A percentile compares a stretch with the other conserved stretches of the same genome.
Conservation (phyloP, 2,113 vertebrate species). For the Willisornis vidua region DNA sequence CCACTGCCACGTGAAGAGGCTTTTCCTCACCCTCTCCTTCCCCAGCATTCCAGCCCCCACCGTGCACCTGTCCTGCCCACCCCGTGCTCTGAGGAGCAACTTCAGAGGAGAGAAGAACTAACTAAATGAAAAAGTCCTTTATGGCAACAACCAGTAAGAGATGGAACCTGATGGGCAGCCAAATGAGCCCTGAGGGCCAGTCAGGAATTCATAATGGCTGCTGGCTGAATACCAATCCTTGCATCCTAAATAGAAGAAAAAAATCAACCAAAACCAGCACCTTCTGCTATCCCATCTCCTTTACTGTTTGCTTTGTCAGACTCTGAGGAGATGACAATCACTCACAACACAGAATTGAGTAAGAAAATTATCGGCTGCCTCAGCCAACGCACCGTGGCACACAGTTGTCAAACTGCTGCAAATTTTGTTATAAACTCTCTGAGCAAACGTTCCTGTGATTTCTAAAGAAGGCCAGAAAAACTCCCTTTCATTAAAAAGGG, state of each 20-base stretch:
- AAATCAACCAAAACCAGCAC: not conserved
- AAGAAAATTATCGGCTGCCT: constrained; percentile 31
- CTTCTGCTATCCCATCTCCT: not conserved
- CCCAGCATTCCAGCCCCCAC: not conserved
- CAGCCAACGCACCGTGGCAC: constrained; percentile 46
- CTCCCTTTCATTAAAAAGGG: not conserved
- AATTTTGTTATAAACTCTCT: not conserved
- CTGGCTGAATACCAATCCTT: not conserved
- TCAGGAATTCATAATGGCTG: not conserved
- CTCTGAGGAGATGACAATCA: constrained; percentile 14
- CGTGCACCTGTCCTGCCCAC: not conserved
- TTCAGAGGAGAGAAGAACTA: not conserved
- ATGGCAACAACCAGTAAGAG: not conserved
- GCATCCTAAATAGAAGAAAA: not conserved
- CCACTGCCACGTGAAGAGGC: not conserved
- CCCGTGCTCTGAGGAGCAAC: not conserved
- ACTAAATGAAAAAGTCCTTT: not conserved
- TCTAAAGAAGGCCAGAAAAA: not conserved
- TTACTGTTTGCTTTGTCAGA: constrained; percentile 22
- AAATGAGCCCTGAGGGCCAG: not conserved
- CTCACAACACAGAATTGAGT: constrained; percentile 5
- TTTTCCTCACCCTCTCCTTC: not conserved
- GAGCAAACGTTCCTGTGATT: not conserved
- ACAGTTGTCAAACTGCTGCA: constrained; percentile 57
- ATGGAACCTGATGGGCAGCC: not conserved